These are phyloP conservation scores for Iphiclides podalirius DNA, from an alignment of 2,888 invertebrate species.

Conservation along the genomic window DNA sequence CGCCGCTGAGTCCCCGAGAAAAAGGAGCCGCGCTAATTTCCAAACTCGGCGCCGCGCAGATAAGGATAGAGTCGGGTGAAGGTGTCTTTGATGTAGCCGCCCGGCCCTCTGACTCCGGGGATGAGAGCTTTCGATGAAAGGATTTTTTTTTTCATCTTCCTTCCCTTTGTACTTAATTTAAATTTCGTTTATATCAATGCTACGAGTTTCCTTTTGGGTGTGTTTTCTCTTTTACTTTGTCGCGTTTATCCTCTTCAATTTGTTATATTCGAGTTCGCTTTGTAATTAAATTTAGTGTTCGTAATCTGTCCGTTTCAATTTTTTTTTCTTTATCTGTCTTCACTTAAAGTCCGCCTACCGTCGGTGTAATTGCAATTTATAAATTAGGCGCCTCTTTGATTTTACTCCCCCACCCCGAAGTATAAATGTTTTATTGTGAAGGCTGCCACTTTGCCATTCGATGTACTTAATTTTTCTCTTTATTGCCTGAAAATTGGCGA, in stretches of 20 bases:
- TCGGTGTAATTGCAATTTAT: constrained; percentile 74
- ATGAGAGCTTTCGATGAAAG: constrained; percentile 80
- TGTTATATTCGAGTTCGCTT: constrained; percentile 77
- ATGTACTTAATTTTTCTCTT: constrained; percentile 5
- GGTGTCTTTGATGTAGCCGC: constrained; percentile 79
- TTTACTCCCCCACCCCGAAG: constrained; percentile 11
- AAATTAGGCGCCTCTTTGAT: constrained; percentile 51
- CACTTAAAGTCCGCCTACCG: constrained; percentile 46
- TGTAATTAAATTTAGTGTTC: constrained; percentile 79
- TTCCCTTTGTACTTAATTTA: constrained; percentile 81
- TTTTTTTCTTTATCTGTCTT: constrained; percentile 50
- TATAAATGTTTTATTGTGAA: constrained; percentile 11
- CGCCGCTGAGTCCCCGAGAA: constrained; percentile 41
- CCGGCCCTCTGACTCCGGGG: constrained; percentile 72
- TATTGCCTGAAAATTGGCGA: neutral
- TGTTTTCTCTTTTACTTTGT: constrained; percentile 80
- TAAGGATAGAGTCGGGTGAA: constrained; percentile 66
- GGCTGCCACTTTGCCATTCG: neutral
- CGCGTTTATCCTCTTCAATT: constrained; percentile 79
- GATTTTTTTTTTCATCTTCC: constrained; percentile 77
- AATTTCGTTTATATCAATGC: constrained; percentile 81
- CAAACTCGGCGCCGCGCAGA: constrained; percentile 75
- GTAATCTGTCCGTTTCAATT: constrained; percentile 65
- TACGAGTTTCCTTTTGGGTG: constrained; percentile 77
- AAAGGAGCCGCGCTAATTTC: constrained; percentile 73